Evolutionary conservation across 2,797 vertebrate species (phyloP).

Genomic region (Vireo griseus): DNA sequence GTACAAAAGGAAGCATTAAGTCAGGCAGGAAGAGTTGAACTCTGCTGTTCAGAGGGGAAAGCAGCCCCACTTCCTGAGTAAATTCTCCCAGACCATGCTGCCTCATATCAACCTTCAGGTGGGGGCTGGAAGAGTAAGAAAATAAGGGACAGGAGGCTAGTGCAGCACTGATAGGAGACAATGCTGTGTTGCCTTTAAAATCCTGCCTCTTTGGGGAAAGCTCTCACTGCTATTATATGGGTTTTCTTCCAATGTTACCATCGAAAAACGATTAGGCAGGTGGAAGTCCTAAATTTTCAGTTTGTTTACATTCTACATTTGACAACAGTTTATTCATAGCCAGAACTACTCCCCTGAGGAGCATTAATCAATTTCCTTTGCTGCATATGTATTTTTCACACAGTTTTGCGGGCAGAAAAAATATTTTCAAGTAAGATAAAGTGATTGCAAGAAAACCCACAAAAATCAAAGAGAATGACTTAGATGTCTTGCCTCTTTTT

Average conservation of each 20-base stretch:
- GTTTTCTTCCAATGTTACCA: not conserved
- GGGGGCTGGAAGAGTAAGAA: not conserved
- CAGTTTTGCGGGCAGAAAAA: not conserved
- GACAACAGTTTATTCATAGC: not conserved
- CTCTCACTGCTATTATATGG: not conserved
- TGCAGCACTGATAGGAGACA: not conserved
- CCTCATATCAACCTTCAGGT: not conserved
- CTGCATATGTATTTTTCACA: not conserved
- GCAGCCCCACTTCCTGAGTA: not conserved
- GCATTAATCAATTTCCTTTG: not conserved
- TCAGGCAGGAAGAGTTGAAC: not conserved
- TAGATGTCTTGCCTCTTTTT: not conserved
- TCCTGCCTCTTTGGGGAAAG: not conserved
- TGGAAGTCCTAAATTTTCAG: not conserved
- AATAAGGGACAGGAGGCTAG: not conserved
- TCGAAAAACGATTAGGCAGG: not conserved
- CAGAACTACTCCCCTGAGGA: not conserved
- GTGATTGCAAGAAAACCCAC: not conserved
- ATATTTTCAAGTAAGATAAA: not conserved
- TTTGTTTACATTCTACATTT: not conserved
- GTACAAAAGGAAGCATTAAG: accelerated
- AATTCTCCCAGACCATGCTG: not conserved
- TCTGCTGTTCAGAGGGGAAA: not conserved
- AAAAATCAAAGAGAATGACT: not conserved
- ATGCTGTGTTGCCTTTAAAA: not conserved